A percentile compares a stretch with the other conserved stretches of the same genome.
phyloP scores from a whole-genome alignment of 2,113 vertebrate genomes.

The Grallaria varia region DNA sequence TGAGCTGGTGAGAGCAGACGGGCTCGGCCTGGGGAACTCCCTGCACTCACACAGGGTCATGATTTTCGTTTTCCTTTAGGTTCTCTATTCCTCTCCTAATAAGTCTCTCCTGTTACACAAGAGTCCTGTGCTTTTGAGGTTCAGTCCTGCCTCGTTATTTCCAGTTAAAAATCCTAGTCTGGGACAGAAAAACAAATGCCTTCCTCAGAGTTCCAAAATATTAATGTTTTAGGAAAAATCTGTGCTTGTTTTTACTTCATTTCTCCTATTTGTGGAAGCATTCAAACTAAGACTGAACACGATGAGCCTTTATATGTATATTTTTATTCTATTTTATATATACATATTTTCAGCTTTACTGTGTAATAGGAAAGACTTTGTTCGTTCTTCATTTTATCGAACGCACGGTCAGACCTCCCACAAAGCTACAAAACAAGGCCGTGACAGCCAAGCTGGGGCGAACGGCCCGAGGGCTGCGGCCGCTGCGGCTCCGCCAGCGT shows the following conservation, averaged over 20 bases:
- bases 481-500: not conserved
- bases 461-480: not conserved
- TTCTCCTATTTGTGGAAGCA: not conserved
- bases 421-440: not conserved
- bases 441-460: too few species aligned
- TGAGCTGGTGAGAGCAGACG: not conserved
- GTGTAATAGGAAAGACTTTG: not conserved
- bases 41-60: not conserved
- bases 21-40: not conserved
- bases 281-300: not conserved
- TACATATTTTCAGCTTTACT: not conserved
- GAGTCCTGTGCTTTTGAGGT: fast-evolving
- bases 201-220: not conserved
- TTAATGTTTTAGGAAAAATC: not conserved
- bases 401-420: not conserved
- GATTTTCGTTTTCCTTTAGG: not conserved
- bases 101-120: not conserved
- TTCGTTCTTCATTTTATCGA: not conserved
- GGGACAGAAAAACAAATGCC: not conserved
- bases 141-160: not conserved
- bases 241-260: not conserved
- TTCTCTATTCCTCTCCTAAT: not conserved
- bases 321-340: not conserved
- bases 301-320: not conserved
- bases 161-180: not conserved